Evolutionary conservation across 2,113 vertebrate species (phyloP).

Genomic region (Aptenodytes patagonicus): DNA sequence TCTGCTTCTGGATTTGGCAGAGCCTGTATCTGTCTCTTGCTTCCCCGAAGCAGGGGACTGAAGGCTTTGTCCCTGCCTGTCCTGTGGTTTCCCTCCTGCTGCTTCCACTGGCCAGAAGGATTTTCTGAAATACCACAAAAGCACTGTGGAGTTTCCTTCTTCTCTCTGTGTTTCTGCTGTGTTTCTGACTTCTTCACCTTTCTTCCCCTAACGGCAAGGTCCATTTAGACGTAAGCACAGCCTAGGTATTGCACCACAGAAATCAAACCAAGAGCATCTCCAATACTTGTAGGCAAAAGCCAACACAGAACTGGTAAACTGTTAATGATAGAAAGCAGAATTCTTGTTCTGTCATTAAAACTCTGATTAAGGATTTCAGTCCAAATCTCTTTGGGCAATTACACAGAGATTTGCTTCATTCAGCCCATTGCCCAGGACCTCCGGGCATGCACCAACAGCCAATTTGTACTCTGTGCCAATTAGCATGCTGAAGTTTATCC

Average conservation of each 20-base stretch:
- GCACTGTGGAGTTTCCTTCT: neutral
- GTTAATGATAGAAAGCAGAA: neutral
- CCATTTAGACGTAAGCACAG: accelerated
- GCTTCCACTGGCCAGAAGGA: neutral
- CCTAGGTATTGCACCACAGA: neutral
- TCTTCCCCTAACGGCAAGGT: neutral
- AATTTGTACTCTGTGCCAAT: neutral
- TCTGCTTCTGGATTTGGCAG: neutral
- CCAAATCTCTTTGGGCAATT: neutral
- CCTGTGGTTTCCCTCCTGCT: neutral
- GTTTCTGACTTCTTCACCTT: neutral
- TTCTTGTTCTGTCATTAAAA: neutral
- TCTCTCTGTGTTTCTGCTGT: neutral
- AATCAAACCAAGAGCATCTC: neutral
- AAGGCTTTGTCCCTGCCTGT: neutral
- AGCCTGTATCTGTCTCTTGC: neutral
- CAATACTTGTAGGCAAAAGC: neutral
- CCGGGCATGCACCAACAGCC: neutral
- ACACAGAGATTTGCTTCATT: neutral
- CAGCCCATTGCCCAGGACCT: neutral
- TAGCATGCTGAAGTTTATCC: neutral
- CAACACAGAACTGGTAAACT: neutral
- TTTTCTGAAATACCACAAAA: neutral
- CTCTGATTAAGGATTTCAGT: neutral
- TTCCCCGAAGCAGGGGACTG: neutral